These are phyloP conservation scores for Puntigrus tetrazona DNA, from an alignment of 2,113 vertebrate species.

Conservation along the genomic window DNA sequence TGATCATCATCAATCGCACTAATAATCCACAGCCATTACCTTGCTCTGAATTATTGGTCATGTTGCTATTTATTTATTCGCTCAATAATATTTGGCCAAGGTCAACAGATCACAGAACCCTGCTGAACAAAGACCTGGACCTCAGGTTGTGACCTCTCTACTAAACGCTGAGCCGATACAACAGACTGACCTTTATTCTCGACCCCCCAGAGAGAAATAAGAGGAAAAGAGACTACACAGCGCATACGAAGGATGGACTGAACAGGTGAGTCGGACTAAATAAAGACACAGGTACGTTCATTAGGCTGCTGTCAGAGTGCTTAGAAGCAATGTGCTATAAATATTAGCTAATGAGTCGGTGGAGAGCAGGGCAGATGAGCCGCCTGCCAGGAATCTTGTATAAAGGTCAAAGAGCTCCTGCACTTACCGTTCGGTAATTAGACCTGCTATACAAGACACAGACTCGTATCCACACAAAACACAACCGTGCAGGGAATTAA, in stretches of 20 bases:
- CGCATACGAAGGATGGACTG: neutral
- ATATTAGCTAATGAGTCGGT: constrained; percentile 60
- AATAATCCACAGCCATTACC: neutral
- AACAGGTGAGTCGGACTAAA: neutral
- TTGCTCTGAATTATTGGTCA: neutral
- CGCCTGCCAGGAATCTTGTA: neutral
- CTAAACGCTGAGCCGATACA: constrained; percentile 42
- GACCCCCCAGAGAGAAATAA: constrained; percentile 16
- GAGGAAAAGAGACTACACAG: neutral
- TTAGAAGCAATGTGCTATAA: constrained; percentile 53
- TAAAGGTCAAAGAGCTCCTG: constrained; percentile 51
- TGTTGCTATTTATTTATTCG: neutral
- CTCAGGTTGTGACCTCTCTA: constrained; percentile 16
- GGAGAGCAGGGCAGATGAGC: constrained; percentile 11
- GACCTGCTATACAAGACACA: neutral
- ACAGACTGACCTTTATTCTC: constrained; percentile 39
- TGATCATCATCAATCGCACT: neutral
- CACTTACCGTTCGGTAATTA: constrained; percentile 31
- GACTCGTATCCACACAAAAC: neutral
- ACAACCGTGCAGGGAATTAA: neutral
- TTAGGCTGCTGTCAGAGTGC: constrained; percentile 55
- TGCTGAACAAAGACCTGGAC: constrained; percentile 5
- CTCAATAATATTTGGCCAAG: neutral
- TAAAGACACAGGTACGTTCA: constrained; percentile 45
- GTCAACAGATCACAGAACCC: neutral